These are phyloP conservation scores for Erithacus rubecula DNA, from an alignment of 2,797 vertebrate genomes.

Conservation along the genomic window DNA sequence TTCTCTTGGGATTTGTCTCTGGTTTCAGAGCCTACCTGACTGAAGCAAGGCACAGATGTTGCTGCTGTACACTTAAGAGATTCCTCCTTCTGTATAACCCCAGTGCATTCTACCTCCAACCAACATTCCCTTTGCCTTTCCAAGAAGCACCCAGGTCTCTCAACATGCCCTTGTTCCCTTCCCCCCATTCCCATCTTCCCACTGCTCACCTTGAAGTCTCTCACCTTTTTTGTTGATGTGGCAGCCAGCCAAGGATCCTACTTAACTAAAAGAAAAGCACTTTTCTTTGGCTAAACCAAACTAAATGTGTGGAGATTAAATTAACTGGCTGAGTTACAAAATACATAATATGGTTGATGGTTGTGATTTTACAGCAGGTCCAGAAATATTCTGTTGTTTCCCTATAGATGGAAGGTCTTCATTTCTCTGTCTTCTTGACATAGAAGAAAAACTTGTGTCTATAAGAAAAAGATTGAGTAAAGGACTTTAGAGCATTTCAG, in stretches of 20 bases:
- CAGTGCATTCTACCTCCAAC: neutral
- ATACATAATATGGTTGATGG: neutral
- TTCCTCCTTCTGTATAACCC: neutral
- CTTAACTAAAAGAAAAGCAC: neutral
- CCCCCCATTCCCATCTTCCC: neutral
- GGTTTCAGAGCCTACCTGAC: neutral
- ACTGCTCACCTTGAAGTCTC: neutral
- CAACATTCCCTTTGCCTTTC: neutral
- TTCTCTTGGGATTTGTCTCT: neutral
- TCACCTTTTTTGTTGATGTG: neutral
- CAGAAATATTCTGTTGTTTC: neutral
- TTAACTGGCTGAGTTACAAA: neutral
- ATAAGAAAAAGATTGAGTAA: neutral
- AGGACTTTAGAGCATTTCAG: neutral
- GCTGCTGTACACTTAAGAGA: neutral
- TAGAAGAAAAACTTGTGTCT: neutral
- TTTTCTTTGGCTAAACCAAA: neutral
- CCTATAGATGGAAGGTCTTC: neutral
- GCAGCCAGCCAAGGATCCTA: neutral
- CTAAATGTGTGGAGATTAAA: neutral
- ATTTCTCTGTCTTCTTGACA: neutral
- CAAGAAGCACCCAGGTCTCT: neutral
- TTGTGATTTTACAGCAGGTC: neutral
- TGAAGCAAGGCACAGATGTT: neutral
- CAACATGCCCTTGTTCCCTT: accelerated